Base-by-base conservation (phyloP, 2,888 invertebrate species). In the Ecliptopera silaceata region DNA sequence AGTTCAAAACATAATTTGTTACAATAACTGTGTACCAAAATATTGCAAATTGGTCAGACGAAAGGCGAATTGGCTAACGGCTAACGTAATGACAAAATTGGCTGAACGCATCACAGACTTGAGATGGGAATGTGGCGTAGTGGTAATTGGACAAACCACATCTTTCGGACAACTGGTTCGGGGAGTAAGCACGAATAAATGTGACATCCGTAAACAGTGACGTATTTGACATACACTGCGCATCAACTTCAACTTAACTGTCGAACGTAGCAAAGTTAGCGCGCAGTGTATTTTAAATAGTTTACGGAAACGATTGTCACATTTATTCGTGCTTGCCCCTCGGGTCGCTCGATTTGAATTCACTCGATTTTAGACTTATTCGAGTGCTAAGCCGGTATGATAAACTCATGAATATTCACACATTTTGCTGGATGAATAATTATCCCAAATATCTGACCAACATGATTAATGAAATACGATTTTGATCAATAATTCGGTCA, bases 61-160 rank as follows among this genome's bases (percentile, higher is more conserved):
- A 26, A 26, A 31, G 31, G n/a, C 31, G 12, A 34, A 13, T 13
- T 34, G 6, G 34, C 13, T 34, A 12, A 34, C 34, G 34, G 34
- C 13, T 34, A 12, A 34, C 34, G 34, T 34, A 15, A 15, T 15
- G 10, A 15, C 36, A 8, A 10, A 15, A 36, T 15, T 36, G 36
- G 15, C 36, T 36, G 10, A 36, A 36, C 36, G 15, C 36, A 36
- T 36, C 36, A 8, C 15, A 12, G 36, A 13, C 22, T 8, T 22
- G 42, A 42, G 22, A 8, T 39, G 39, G 29, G 12, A 17, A 17
- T 52, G 43, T 57, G 50, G 43, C 31, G 26, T 22, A 39, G 32
- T 15, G 52, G 48, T 48, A 52, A 57, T 57, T 57, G 79, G 72
- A 73, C 71, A 68, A 72, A 74, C 74, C 75, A 62, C 64, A 65